These are phyloP conservation scores for Hydrolagus colliei DNA, from an alignment of 2,797 vertebrate species.

Conservation along the genomic window DNA sequence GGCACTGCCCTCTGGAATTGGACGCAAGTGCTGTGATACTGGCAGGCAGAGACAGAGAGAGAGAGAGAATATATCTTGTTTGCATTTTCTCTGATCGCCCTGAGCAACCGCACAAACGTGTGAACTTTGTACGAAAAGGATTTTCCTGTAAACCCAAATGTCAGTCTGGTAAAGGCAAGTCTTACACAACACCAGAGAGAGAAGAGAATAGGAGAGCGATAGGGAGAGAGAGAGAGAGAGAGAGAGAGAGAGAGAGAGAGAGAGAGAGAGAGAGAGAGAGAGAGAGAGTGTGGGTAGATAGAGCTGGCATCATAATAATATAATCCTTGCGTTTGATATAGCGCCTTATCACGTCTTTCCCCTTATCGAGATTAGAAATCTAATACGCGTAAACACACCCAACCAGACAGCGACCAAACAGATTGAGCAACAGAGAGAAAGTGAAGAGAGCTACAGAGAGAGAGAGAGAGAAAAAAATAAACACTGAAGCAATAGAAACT, in stretches of 20 bases:
- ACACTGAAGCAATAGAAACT: too few species aligned
- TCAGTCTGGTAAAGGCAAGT: too few species aligned
- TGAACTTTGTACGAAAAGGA: too few species aligned
- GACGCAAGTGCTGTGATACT: too few species aligned
- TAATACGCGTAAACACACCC: conserved; percentile 51
- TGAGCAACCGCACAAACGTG: too few species aligned
- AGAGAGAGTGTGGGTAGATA: neutral
- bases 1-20: too few species aligned
- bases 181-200: neutral
- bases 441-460: neutral
- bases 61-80: too few species aligned
- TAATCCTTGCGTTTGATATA: too few species aligned
- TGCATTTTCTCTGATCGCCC: too few species aligned
- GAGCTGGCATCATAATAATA: neutral
- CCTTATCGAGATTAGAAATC: conserved; percentile 50
- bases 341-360: conserved; percentile 31
- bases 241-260: conserved; percentile 42
- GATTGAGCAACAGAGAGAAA: neutral
- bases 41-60: too few species aligned
- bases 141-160: too few species aligned
- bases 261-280: conserved; percentile 48
- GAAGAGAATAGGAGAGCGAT: conserved; percentile 45
- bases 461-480: neutral
- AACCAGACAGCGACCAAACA: neutral
- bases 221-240: conserved; percentile 50